Evolutionary conservation across 2,888 invertebrate genomes (phyloP).

Genomic region (Eupithecia insigniata): DNA sequence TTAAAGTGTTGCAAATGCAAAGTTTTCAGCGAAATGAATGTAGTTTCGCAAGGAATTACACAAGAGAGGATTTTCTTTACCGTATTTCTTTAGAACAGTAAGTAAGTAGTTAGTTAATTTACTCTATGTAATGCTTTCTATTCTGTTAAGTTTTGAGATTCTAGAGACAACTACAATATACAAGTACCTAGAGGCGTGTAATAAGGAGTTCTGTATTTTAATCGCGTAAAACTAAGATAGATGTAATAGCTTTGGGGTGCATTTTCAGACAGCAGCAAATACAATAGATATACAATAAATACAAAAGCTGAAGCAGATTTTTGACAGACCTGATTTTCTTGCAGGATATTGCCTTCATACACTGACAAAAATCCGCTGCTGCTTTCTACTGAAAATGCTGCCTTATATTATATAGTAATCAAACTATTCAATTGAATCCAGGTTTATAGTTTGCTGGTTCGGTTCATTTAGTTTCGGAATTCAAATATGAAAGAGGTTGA

Average conservation of each 20-base stretch:
- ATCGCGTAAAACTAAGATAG: background rate
- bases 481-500: background rate
- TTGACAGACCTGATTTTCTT: background rate
- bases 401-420: background rate
- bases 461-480: background rate
- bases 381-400: background rate
- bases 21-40: constrained; percentile 1
- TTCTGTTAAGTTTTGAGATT: background rate
- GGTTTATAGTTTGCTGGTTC: background rate
- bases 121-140: background rate
- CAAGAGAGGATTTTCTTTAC: background rate
- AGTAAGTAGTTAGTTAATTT: background rate
- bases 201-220: background rate
- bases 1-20: constrained; percentile 5
- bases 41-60: constrained; percentile 1
- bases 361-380: background rate
- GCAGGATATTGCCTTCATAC: background rate
- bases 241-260: background rate
- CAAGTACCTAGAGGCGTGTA: background rate
- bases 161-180: background rate
- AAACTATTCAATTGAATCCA: background rate
- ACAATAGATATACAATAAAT: too few relatives aligned
- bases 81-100: background rate
- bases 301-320: background rate
- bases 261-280: background rate